These are phyloP conservation scores for Palythoa grandiflora DNA, from an alignment of 92 coral and sea anemone species.

Conservation along the genomic window DNA sequence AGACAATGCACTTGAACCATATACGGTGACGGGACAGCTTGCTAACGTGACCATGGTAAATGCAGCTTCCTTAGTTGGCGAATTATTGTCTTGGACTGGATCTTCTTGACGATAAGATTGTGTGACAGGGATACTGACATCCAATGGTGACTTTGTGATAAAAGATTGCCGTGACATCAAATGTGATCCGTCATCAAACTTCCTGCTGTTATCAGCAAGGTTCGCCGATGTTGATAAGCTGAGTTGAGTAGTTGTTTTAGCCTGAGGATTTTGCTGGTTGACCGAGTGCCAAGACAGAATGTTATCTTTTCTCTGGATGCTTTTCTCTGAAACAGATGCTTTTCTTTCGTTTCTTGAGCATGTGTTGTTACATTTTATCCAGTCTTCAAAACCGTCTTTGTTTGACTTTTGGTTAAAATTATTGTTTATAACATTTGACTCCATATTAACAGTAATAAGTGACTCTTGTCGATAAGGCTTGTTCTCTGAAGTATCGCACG, in stretches of 20 bases:
- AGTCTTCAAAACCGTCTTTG: neutral
- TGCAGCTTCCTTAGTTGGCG: constrained; percentile 38
- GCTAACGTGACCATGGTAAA: constrained; percentile 41
- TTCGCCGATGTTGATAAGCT: neutral
- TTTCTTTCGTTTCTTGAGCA: neutral
- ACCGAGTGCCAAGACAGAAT: neutral
- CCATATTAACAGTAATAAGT: neutral
- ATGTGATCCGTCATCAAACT: no score
- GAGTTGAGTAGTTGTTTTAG: no score
- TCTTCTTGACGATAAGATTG: neutral
- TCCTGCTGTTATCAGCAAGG: neutral
- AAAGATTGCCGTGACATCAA: neutral
- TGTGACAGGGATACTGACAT: neutral
- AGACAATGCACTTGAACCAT: neutral
- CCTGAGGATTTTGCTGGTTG: neutral
- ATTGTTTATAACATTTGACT: neutral
- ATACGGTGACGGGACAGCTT: neutral
- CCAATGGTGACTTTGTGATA: neutral
- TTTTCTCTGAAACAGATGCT: neutral
- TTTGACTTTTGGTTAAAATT: neutral
- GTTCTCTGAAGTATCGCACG: neutral
- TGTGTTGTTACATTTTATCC: neutral
- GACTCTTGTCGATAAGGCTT: neutral
- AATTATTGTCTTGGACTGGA: neutral
- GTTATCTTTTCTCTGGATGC: neutral